Conservation (phyloP, 2,797 vertebrate species). For the Hyperoplus lanceolatus region DNA sequence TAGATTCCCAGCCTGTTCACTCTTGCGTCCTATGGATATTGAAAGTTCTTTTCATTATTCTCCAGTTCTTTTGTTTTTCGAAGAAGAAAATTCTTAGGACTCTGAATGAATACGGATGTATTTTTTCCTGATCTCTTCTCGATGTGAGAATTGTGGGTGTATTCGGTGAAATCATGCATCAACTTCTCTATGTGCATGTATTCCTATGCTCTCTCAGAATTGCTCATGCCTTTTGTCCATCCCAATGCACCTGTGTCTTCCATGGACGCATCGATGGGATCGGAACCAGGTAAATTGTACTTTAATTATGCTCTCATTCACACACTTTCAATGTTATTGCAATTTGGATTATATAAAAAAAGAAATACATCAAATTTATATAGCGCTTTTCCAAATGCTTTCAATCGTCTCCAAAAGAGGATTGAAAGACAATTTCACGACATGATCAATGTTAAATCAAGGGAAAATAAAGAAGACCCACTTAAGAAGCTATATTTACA, state of each 20-base stretch:
- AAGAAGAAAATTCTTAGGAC: slow-evolving; percentile 18
- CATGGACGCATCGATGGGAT: slow-evolving; percentile 88
- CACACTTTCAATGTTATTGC: not conserved
- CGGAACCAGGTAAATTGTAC: slow-evolving; percentile 89
- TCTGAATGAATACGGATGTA: slow-evolving; percentile 61
- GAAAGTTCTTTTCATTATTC: slow-evolving; percentile 42
- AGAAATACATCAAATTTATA: not conserved
- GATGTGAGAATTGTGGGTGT: slow-evolving; percentile 59
- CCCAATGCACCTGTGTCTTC: slow-evolving; percentile 93
- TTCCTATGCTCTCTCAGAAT: slow-evolving; percentile 83
- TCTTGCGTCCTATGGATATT: slow-evolving; percentile 46
- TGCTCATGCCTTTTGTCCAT: slow-evolving; percentile 89
- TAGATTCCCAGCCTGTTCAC: slow-evolving; percentile 55
- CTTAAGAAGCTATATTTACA: not conserved
- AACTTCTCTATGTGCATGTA: slow-evolving; percentile 83
- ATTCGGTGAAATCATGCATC: slow-evolving; percentile 83
- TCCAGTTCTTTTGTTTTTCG: slow-evolving; percentile 44
- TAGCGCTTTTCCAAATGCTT: not conserved
- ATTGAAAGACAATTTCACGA: too few species aligned
- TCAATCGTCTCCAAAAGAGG: not conserved
- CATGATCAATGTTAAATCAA: not conserved
- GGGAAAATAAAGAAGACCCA: not conserved
- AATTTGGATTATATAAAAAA: not conserved
- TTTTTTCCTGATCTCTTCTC: slow-evolving; percentile 62
- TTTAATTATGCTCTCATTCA: not conserved